A percentile compares a stretch with the other conserved stretches of the same genome.
phyloP scores from a whole-genome alignment of 1,140 invertebrate species.

The Eriocheir sinensis region DNA sequence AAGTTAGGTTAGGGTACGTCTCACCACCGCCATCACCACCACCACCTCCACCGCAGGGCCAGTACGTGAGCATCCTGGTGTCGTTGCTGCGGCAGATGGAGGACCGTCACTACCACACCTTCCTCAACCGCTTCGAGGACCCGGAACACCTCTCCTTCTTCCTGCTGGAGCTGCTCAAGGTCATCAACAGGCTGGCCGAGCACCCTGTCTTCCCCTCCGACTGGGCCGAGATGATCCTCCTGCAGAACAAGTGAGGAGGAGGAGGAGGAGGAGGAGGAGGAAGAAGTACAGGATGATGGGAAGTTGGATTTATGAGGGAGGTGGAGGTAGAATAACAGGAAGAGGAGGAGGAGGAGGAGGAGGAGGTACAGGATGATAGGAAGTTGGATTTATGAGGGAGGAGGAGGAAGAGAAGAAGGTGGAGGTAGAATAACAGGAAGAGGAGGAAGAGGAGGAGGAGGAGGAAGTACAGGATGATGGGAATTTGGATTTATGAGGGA shows the following conservation, averaged over 20 bases:
- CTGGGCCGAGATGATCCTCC: slow-evolving; percentile 98
- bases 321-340: background rate
- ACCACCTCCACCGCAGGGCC: slow-evolving; percentile 84
- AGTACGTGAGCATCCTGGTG: slow-evolving; percentile 93
- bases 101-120: slow-evolving; percentile 86
- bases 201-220: slow-evolving; percentile 91
- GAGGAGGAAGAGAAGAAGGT: background rate
- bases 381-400: no score
- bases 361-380: slow-evolving; percentile 6
- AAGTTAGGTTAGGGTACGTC: no score
- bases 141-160: slow-evolving; percentile 86
- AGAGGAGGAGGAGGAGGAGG: background rate
- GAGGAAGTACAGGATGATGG: slow-evolving; percentile 2
- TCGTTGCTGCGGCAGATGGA: slow-evolving; percentile 95
- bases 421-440: background rate
- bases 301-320: background rate
- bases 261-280: background rate
- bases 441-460: background rate
- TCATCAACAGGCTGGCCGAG: slow-evolving; percentile 92
- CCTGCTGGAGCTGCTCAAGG: slow-evolving; percentile 92
- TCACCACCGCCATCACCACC: no score
- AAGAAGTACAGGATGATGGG: background rate
- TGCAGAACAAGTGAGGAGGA: slow-evolving; percentile 90
- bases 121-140: slow-evolving; percentile 66
- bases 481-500: background rate